Base-by-base conservation (phyloP, 1,140 invertebrate genomes). In the Drosophila funebris region DNA sequence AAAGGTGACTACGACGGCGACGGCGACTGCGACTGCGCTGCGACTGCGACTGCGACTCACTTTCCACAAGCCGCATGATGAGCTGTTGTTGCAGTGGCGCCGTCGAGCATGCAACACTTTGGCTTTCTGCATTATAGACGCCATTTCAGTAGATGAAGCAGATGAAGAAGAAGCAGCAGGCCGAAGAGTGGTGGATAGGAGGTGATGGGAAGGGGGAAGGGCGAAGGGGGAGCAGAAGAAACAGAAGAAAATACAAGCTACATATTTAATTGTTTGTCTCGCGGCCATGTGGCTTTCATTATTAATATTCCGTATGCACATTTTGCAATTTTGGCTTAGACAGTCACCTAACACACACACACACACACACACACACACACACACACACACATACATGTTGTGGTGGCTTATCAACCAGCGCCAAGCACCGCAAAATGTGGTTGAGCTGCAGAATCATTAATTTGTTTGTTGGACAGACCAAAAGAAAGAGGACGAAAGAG, bases 401-500 rank as follows among this genome's bases (percentile, higher is more conserved):
- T 7, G 9, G 6, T 39, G 29, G 29, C 53, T 68, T 58, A 50
- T 58, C 53, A 24, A 22, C 20, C 27, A 41, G 33, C 31, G 31
- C 6, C 53, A 50, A 43, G 54, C 31, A 79, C 72, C 77, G 39
- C 77, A 79, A 75, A 78, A 70, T 78, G 76, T 62, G 76, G 75
- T 73, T 78, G 53, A 71, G 60, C 64, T 79, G 76, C 77, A 75
- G 63, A 72, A 74, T 77, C 77, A 75, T 80, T 79, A 79, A 79
- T 75, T 80, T 79, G 72, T 71, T 80, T 79, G 67, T 67, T 66
- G 60, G 11, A 43, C 50, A 60, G 33, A 36, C 58, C 22, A 33
- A 9, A 8, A 18, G 4, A 13, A 4, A 4, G 14, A 16, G 6
- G n/a, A 5, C 1, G 14, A 8, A 1, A 16, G 31, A 48, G 5